Conservation (phyloP, 1,140 invertebrate genomes). For the Caenorhabditis tropicalis region DNA sequence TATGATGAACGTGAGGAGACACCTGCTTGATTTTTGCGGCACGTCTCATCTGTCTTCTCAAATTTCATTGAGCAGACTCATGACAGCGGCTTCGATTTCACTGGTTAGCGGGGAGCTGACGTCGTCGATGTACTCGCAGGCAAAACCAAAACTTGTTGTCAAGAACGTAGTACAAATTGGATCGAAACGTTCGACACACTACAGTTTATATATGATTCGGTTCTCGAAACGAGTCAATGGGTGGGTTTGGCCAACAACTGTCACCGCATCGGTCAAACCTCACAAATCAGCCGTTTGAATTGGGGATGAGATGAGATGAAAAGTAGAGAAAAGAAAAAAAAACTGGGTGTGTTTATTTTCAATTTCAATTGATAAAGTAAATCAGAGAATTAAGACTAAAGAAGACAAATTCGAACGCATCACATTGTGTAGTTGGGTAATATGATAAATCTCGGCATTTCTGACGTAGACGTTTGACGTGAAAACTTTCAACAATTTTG, state of each 20-base stretch:
- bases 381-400: background rate
- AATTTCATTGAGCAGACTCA: conserved; percentile 37
- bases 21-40: conserved; percentile 32
- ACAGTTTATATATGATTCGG: conserved; percentile 27
- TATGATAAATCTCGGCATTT: background rate
- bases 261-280: background rate
- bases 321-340: background rate
- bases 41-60: conserved; percentile 17
- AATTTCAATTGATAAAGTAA: background rate
- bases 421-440: background rate
- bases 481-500: too few relatives aligned
- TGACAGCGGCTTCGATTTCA: conserved; percentile 34
- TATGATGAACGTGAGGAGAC: conserved; percentile 31
- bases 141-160: background rate
- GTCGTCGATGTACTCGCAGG: conserved; percentile 3
- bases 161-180: background rate
- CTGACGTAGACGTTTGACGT: too few relatives aligned
- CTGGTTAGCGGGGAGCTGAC: conserved; percentile 6
- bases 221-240: background rate
- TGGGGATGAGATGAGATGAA: background rate
- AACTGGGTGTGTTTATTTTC: conserved; percentile 22
- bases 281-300: background rate
- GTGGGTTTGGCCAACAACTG: background rate
- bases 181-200: background rate
- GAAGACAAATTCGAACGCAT: background rate